phyloP scores from a whole-genome alignment of 2,797 vertebrate species.

The Epinephelus malabaricus region DNA sequence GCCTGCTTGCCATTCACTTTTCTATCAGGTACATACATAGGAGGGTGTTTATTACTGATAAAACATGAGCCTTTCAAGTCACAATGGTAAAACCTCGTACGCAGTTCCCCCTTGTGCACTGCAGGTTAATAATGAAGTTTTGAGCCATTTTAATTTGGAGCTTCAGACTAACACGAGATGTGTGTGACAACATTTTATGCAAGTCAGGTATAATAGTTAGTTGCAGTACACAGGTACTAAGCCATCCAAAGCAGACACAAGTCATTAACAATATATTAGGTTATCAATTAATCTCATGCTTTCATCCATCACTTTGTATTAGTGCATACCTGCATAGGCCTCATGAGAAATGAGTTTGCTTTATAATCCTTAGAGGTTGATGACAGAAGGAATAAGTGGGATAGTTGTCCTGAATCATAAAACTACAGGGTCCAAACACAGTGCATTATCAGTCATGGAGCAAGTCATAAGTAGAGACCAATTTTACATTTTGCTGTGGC shows the following conservation, averaged over 20 bases:
- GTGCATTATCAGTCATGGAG: slow-evolving; percentile 59
- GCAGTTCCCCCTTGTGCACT: not conserved
- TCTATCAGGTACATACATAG: slow-evolving; percentile 37
- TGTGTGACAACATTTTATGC: slow-evolving; percentile 16
- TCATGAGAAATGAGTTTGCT: slow-evolving; percentile 27
- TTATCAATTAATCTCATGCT: slow-evolving; percentile 48
- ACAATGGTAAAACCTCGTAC: not conserved
- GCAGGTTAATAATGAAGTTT: slow-evolving; percentile 36
- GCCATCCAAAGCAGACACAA: slow-evolving; percentile 19
- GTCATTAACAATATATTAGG: slow-evolving; percentile 43
- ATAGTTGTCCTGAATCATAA: slow-evolving; percentile 37
- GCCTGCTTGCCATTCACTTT: slow-evolving; percentile 37
- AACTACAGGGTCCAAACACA: slow-evolving; percentile 30
- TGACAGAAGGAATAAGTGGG: slow-evolving; percentile 25
- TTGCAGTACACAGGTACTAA: slow-evolving; percentile 10
- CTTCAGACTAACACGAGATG: slow-evolving; percentile 6
- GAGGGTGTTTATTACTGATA: slow-evolving; percentile 59
- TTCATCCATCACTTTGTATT: slow-evolving; percentile 60
- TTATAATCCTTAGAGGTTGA: slow-evolving; percentile 31
- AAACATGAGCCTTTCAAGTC: slow-evolving; percentile 36
- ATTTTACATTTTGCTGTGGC: slow-evolving; percentile 45
- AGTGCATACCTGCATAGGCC: slow-evolving; percentile 16
- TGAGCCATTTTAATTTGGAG: slow-evolving; percentile 13
- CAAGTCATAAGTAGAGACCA: slow-evolving; percentile 44
- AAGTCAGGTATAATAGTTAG: slow-evolving; percentile 24